Conservation (phyloP, 2,113 vertebrate genomes). For the Peucedramus taeniatus region DNA sequence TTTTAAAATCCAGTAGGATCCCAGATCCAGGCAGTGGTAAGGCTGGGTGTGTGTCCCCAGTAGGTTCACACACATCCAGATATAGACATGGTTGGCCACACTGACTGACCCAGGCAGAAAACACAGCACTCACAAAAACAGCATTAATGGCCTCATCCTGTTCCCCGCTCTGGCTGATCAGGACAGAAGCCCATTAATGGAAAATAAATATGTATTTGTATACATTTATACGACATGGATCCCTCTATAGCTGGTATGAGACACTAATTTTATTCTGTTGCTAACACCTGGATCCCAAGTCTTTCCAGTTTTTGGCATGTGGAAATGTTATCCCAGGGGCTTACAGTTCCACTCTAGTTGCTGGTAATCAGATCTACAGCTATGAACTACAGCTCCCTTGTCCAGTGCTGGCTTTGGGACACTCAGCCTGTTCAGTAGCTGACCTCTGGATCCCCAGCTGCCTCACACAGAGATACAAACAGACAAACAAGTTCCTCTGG, state of each 20-base stretch:
- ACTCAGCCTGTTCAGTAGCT: background rate
- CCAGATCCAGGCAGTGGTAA: background rate
- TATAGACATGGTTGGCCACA: background rate
- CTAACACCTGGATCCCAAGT: background rate
- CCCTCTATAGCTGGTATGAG: background rate
- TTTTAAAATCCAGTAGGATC: background rate
- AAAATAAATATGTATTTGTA: background rate
- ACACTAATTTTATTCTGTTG: background rate
- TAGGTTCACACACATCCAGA: background rate
- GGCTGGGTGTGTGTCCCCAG: background rate
- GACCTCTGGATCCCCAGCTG: background rate
- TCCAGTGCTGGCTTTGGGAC: background rate
- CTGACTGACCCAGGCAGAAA: background rate
- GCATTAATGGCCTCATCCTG: background rate
- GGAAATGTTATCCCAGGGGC: background rate
- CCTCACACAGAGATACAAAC: background rate
- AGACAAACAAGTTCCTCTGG: background rate
- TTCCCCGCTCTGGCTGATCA: background rate
- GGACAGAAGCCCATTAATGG: background rate
- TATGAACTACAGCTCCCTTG: background rate
- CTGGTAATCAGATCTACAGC: background rate
- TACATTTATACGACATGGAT: background rate
- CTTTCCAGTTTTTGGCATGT: background rate
- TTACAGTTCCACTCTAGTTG: background rate
- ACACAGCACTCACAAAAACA: background rate